Base-by-base conservation (phyloP, 2,888 invertebrate species). In the Sphecodes monilicornis region DNA sequence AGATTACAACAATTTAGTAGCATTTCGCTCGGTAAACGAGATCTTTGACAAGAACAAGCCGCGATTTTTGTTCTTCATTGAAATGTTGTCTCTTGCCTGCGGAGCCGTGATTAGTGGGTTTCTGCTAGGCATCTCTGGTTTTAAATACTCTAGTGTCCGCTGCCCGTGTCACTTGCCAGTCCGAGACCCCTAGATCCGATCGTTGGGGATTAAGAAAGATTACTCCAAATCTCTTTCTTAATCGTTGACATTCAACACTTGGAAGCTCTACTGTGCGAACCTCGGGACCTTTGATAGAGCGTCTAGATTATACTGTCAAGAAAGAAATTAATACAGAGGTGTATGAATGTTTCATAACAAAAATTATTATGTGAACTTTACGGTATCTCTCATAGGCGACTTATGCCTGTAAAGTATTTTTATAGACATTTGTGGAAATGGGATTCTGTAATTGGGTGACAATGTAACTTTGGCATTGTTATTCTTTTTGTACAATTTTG, bases 181-280 rank as follows among this genome's bases (percentile, higher is more conserved):
- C 22, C 10, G 22, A 66, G 36, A 66, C 36, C 22, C 22, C 66
- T 32, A 66, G 66, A 66, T 66, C 66, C 66, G 36, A 66, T 66
- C 66, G 66, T 36, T 66, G 36, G 32, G 66, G 66, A 66, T 66
- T 66, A 66, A 66, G 66, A 66, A 66, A 36, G 66, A 66, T 66
- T 66, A 66, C 32, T 66, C 36, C 16, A 66, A 66, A 66, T 66
- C 66, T 66, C 66, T 66, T 36, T 36, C 66, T 66, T 36, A 66
- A 66, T 66, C 66, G 36, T 36, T 66, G 66, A 66, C 66, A 66
- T 32, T 66, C 66, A 36, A 36, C 66, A 66, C 36, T 66, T 22
- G 11, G 36, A 36, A 66, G 66, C 36, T 22, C 66, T 36, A 36
- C 66, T 11, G 36, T 36, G 18, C 18, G 36, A 22, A 18, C 10